Evolutionary conservation across 2,113 vertebrate genomes (phyloP).

Genomic region (Galbula dea): DNA sequence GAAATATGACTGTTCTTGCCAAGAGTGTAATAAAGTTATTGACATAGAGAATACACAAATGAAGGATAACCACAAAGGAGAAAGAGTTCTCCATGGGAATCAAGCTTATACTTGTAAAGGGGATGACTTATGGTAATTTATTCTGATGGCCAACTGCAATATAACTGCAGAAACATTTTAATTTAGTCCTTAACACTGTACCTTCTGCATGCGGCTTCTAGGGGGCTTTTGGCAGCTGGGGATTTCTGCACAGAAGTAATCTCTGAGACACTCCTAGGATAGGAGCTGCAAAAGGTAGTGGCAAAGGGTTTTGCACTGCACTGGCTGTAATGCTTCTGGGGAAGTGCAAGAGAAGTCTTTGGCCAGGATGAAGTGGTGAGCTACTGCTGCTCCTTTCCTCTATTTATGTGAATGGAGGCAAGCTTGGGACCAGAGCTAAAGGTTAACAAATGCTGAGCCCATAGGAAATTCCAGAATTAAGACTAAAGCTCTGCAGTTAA

Average conservation of each 20-base stretch:
- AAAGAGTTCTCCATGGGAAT: background rate
- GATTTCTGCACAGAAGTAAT: background rate
- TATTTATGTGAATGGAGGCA: background rate
- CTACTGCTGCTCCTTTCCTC: background rate
- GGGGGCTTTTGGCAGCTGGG: background rate
- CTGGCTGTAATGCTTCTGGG: background rate
- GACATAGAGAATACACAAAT: background rate
- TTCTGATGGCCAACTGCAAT: background rate
- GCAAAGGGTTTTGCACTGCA: background rate
- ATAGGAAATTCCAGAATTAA: background rate
- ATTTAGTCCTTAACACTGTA: background rate
- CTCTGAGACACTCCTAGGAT: background rate
- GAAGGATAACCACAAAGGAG: background rate
- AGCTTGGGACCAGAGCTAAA: background rate
- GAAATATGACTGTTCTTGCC: background rate
- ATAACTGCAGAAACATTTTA: background rate
- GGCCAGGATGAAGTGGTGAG: background rate
- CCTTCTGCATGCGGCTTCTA: background rate
- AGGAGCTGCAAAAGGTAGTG: background rate
- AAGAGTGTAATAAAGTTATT: background rate
- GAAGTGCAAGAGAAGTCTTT: background rate
- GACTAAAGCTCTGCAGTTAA: background rate
- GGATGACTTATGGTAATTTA: background rate
- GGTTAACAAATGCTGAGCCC: background rate
- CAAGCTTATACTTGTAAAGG: background rate